Percentiles rank a stretch among this genome's conserved stretches.
Conservation (phyloP, 2,888 invertebrate genomes). For the Cancer borealis region DNA sequence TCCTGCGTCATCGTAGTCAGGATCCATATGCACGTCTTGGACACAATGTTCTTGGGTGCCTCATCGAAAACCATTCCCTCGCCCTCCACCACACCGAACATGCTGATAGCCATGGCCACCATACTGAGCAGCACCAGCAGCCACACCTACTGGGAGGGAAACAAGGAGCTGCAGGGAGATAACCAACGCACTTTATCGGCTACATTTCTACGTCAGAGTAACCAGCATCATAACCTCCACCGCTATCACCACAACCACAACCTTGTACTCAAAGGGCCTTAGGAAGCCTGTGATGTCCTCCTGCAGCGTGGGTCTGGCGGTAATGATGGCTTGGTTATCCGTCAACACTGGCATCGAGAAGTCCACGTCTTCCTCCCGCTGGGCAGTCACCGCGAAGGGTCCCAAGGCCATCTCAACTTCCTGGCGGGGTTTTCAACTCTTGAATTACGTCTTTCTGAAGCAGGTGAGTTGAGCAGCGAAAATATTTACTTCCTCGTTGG, state of each 20-base stretch:
- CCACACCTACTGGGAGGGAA: slow-evolving; percentile 48
- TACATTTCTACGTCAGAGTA: background rate
- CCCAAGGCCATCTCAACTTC: slow-evolving; percentile 66
- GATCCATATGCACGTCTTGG: slow-evolving; percentile 19
- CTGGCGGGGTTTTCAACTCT: background rate
- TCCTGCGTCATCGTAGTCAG: slow-evolving; percentile 36
- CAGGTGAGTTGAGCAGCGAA: no score
- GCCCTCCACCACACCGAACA: background rate
- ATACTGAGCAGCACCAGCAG: slow-evolving; percentile 35
- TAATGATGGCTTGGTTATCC: slow-evolving; percentile 62
- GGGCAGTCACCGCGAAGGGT: slow-evolving; percentile 58
- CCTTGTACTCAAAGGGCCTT: slow-evolving; percentile 49
- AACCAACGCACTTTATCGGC: background rate
- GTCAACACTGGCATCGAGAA: slow-evolving; percentile 59
- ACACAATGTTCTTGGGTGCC: background rate
- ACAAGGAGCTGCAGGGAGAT: background rate
- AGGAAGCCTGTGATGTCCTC: slow-evolving; percentile 57
- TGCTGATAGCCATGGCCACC: background rate
- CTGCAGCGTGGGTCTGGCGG: slow-evolving; percentile 49
- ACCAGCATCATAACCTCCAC: background rate
- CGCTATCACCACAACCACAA: background rate
- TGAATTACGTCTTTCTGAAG: no score
- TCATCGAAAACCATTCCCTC: slow-evolving; percentile 34
- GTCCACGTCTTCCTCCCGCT: slow-evolving; percentile 49
- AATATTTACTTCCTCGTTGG: no score